Evolutionary conservation across 2,797 vertebrate genomes (phyloP).

Genomic region (Tragelaphus eurycerus): DNA sequence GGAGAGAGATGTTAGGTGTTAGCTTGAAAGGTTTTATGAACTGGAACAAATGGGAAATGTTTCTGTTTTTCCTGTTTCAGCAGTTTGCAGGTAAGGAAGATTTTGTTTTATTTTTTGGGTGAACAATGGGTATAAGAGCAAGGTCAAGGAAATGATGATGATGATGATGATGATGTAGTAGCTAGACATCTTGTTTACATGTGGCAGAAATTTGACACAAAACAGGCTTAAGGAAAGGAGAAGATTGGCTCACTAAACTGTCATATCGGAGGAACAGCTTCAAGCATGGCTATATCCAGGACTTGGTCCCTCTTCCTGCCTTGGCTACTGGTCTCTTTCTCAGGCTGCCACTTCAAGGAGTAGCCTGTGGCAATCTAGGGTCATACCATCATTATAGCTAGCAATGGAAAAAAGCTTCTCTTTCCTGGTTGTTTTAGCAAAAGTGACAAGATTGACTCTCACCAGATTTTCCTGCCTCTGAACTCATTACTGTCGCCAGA

Average conservation of each 20-base stretch:
- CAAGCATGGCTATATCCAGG: conserved; percentile 5
- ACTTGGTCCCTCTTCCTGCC: background rate
- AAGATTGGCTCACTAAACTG: background rate
- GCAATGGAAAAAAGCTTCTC: background rate
- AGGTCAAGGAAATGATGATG: background rate
- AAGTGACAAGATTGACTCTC: background rate
- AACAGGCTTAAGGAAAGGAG: background rate
- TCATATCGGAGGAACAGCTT: background rate
- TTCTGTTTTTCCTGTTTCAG: background rate
- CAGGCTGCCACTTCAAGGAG: background rate
- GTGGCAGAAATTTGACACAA: background rate
- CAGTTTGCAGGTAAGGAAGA: background rate
- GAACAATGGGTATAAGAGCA: background rate
- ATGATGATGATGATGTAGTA: background rate
- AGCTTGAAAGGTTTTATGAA: conserved; percentile 15
- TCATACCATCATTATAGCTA: background rate
- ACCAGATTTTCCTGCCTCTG: background rate
- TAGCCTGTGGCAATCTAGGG: background rate
- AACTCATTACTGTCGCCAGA: background rate
- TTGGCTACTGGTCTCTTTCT: background rate
- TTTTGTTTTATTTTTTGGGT: background rate
- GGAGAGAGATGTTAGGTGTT: background rate
- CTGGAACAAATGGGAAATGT: background rate
- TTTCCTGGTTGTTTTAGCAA: background rate
- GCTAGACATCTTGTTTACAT: background rate